These are phyloP conservation scores for Xestoiulus laeticollis DNA, from an alignment of 2,888 invertebrate genomes.

Conservation along the genomic window DNA sequence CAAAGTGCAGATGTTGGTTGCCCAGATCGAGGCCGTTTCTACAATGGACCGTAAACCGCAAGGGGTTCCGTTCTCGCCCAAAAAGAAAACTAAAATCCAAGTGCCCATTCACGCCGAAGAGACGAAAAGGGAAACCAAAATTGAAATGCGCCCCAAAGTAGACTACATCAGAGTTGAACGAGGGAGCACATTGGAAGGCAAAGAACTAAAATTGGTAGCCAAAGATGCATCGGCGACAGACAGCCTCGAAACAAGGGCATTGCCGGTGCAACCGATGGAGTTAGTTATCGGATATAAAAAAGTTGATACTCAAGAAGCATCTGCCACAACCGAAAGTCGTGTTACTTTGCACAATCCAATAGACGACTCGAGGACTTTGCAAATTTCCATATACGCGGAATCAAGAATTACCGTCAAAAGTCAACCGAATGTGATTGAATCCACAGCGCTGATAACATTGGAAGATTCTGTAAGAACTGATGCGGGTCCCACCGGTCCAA, in stretches of 20 bases:
- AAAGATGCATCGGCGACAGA: not conserved
- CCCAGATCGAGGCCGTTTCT: not conserved
- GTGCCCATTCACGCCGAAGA: not conserved
- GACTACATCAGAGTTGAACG: constrained; percentile 44
- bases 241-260: not conserved
- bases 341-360: constrained; percentile 52
- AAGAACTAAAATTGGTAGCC: not conserved
- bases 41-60: not conserved
- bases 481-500: not conserved
- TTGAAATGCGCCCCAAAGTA: constrained; percentile 34
- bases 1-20: not conserved
- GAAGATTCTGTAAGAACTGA: not conserved
- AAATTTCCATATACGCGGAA: constrained; percentile 55
- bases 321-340: constrained; percentile 54
- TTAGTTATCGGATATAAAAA: constrained; percentile 55
- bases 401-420: constrained; percentile 55
- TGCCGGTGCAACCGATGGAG: constrained; percentile 52
- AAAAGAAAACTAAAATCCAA: not conserved
- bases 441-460: not conserved
- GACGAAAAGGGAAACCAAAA: not conserved
- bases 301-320: constrained; percentile 55
- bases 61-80: not conserved
- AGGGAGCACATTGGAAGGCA: not conserved
- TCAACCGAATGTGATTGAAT: not conserved
- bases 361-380: constrained; percentile 48